Base-by-base conservation (phyloP, 2,797 vertebrate genomes). In the Enteromius radiatus region DNA sequence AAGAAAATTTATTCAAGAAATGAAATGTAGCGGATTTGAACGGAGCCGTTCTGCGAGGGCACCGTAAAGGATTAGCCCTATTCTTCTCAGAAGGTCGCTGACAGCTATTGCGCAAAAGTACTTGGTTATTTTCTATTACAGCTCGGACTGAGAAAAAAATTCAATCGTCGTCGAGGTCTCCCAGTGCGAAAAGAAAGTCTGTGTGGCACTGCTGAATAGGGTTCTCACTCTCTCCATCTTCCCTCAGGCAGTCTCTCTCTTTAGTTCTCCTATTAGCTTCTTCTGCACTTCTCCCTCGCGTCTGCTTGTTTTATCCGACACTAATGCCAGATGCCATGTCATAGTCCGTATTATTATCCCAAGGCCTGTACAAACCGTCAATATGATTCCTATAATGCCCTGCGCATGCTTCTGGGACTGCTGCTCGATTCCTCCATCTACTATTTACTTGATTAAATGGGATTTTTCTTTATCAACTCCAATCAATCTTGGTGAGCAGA, bases 1-100 rank as follows among this genome's bases (percentile, higher is more conserved):
- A 67, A 76, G 23, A 59, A 82, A 77, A 93, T 93, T 88, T 93
- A 93, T 93, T 93, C 90, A 88, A 87, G 87, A 87, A 92, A 87
- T 87, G 83, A 87, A 92, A 90, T 88, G 88, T 86, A 88, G 82
- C 82, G 90, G 90, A 90, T 92, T 91, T 93, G 81, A 88, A 91
- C 81, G 82, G 82, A 81, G 88, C 84, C 45, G 38, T 87, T 88
- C 74, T 87, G 83, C 86, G 85, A 90, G 86, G 88, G 88, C 65
- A 76, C 10, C 4, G 36, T 65, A 59, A 80, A 76, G 67, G 86
- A 77, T 82, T 80, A 84, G 76, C 49, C 70, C 47, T 21, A 80
- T 83, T 85, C 73, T 78, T 33, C 59, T 63, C 19, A 54, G 70
- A 76, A 71, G 69, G 54, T 80, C 77, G 21, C 47, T 84, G 61